Conservation (phyloP, 2,113 vertebrate species). For the Irena cyanogastra region DNA sequence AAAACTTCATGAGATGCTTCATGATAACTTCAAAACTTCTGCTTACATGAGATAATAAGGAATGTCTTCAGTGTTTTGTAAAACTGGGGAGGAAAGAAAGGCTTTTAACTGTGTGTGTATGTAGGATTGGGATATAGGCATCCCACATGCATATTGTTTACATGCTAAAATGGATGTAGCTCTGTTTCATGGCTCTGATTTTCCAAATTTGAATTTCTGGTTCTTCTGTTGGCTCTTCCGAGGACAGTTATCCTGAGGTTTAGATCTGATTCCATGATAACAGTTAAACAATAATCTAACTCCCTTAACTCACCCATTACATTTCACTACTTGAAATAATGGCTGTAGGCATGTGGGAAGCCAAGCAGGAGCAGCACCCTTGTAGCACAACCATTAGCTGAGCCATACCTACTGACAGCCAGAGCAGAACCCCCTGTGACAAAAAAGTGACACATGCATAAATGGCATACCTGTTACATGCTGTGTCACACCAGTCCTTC, state of each 20-base stretch:
- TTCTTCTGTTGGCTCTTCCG: neutral
- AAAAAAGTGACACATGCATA: neutral
- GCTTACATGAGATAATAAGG: neutral
- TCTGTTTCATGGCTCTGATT: neutral
- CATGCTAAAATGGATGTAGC: neutral
- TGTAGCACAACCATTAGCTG: neutral
- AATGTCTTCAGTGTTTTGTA: neutral
- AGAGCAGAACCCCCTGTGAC: neutral
- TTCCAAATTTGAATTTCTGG: neutral
- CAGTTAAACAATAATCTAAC: neutral
- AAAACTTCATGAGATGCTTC: too few species aligned
- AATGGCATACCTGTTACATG: neutral
- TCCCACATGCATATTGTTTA: neutral
- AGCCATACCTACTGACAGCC: neutral
- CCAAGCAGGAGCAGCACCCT: neutral
- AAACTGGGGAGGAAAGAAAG: neutral
- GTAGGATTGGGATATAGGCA: neutral
- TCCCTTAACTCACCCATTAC: neutral
- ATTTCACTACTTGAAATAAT: neutral
- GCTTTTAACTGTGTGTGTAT: neutral
- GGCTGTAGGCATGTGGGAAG: neutral
- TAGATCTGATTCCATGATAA: neutral
- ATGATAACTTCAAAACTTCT: too few species aligned
- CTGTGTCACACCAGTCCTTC: neutral
- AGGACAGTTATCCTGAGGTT: neutral